Evolutionary conservation across 2,888 invertebrate species (phyloP).

Genomic region (Sepioteuthis lessoniana): DNA sequence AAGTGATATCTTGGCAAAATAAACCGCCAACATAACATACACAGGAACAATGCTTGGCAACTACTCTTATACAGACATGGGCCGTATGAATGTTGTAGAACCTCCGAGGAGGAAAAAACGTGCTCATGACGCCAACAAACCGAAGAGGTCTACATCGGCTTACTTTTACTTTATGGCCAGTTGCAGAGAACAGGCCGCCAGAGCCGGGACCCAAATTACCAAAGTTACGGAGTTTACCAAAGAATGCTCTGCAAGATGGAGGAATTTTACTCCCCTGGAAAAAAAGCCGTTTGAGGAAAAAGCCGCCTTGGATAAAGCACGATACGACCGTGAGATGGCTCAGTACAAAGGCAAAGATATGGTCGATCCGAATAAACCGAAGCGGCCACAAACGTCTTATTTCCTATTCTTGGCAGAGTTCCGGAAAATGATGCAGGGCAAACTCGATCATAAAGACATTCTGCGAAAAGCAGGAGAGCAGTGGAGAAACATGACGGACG

Average conservation of each 20-base stretch:
- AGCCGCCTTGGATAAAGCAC: constrained; percentile 74
- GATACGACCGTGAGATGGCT: constrained; percentile 75
- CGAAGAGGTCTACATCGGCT: constrained; percentile 74
- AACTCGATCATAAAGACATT: constrained; percentile 67
- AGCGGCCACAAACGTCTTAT: constrained; percentile 91
- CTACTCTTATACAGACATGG: constrained; percentile 39
- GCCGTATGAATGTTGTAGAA: constrained; percentile 43
- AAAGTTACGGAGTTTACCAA: constrained; percentile 76
- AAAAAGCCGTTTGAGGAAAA: constrained; percentile 74
- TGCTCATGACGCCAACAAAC: constrained; percentile 68
- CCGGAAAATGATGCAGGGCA: constrained; percentile 64
- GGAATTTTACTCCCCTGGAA: constrained; percentile 69
- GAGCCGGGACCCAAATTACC: constrained; percentile 70
- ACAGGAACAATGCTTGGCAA: constrained; percentile 39
- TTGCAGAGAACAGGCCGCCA: constrained; percentile 72
- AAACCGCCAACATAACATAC: constrained; percentile 14
- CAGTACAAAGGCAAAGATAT: constrained; percentile 66
- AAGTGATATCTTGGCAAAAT: constrained; percentile 24
- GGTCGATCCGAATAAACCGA: constrained; percentile 91
- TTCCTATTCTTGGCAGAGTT: constrained; percentile 82
- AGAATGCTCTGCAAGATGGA: constrained; percentile 75
- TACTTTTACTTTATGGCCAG: constrained; percentile 74
- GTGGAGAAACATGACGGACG: constrained; percentile 67
- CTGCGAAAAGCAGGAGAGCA: constrained; percentile 70
- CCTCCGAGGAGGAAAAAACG: constrained; percentile 52